Evolutionary conservation across 2,113 vertebrate genomes (phyloP).

Genomic region (Eulacestoma nigropectus): DNA sequence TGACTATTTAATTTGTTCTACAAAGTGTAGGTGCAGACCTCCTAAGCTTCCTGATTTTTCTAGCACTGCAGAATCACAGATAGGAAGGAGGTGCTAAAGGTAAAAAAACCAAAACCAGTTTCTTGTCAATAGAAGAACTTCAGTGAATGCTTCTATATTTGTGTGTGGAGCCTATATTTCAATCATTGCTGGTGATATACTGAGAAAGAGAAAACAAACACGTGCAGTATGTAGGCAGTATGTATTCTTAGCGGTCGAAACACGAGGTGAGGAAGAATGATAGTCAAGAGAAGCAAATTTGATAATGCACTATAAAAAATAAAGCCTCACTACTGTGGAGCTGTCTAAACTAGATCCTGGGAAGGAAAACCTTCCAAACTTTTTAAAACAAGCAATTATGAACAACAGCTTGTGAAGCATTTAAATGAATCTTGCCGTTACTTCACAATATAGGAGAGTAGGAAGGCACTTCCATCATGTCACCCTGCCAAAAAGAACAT

Average conservation of each 20-base stretch:
- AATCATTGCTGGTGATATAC: not conserved
- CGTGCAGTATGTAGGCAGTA: not conserved
- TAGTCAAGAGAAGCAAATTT: not conserved
- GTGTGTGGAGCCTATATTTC: not conserved
- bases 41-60: not conserved
- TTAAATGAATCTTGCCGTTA: not conserved
- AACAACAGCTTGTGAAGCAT: not conserved
- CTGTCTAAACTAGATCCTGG: not conserved
- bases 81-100: not conserved
- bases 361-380: not conserved
- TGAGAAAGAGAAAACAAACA: slow-evolving; percentile 36
- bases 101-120: not conserved
- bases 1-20: not conserved
- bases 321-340: not conserved
- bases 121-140: not conserved
- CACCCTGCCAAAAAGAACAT: not conserved
- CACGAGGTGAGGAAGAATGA: not conserved
- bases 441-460: not conserved
- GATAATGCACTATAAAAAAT: not conserved
- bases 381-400: slow-evolving; percentile 11
- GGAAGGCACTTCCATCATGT: not conserved
- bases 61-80: not conserved
- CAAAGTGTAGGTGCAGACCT: not conserved
- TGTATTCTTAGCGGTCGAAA: not conserved
- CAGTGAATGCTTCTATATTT: not conserved